Percentiles rank a stretch among this genome's conserved stretches.
These are phyloP conservation scores for Torymus tubicola DNA, from an alignment of 2,888 invertebrate species.

Conservation along the genomic window DNA sequence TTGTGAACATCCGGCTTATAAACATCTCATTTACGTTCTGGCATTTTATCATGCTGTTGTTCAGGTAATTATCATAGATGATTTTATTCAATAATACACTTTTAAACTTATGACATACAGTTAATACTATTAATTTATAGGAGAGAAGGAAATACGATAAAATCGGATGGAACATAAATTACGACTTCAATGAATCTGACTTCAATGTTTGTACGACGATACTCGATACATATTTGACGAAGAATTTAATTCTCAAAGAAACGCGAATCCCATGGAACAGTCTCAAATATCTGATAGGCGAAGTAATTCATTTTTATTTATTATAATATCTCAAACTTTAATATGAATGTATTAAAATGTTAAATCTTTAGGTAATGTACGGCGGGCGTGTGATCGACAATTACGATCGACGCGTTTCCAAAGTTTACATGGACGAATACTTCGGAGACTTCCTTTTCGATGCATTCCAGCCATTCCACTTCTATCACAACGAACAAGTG, in stretches of 20 bases:
- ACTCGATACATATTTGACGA: constrained; percentile 88
- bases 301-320: constrained; percentile 78
- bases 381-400: constrained; percentile 95
- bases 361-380: constrained; percentile 87
- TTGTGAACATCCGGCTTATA: constrained; percentile 87
- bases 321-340: not conserved
- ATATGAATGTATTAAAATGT: not conserved
- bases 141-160: constrained; percentile 95
- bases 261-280: constrained; percentile 91
- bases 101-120: constrained; percentile 16
- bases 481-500: constrained; percentile 85
- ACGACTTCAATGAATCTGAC: constrained; percentile 96
- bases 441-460: constrained; percentile 96
- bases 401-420: constrained; percentile 91
- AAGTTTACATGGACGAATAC: constrained; percentile 95
- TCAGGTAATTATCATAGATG: constrained; percentile 78
- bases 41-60: constrained; percentile 97
- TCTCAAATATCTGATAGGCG: constrained; percentile 93
- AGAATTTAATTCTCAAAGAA: constrained; percentile 80
- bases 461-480: constrained; percentile 93
- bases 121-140: constrained; percentile 72
- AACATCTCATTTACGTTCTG: constrained; percentile 89
- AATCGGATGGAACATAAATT: constrained; percentile 95
- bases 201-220: constrained; percentile 93
- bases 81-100: constrained; percentile 14